These are phyloP conservation scores for Drosophila pseudoobscura DNA, from an alignment of 1,140 invertebrate genomes.

Conservation along the genomic window DNA sequence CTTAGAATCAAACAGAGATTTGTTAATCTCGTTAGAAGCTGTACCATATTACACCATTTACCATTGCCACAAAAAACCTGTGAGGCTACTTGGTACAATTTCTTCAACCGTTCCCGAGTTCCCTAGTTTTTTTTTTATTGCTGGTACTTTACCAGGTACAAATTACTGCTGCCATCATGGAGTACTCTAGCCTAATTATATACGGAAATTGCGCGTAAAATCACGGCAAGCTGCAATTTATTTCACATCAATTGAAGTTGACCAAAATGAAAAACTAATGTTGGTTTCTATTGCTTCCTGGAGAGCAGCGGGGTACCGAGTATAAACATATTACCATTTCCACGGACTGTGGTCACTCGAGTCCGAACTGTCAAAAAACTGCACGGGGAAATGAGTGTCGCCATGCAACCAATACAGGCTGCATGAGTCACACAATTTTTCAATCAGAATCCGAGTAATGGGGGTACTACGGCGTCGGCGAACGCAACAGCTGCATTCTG, in stretches of 20 bases:
- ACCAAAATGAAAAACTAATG: conserved; percentile 16
- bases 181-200: conserved; percentile 57
- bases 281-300: conserved; percentile 13
- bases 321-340: conserved; percentile 13
- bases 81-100: conserved; percentile 39
- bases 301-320: not conserved
- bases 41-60: conserved; percentile 25
- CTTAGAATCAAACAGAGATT: too few species aligned
- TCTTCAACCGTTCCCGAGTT: conserved; percentile 29
- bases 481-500: conserved; percentile 43
- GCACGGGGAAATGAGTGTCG: not conserved
- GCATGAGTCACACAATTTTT: conserved; percentile 42
- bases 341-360: not conserved
- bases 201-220: conserved; percentile 80
- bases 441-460: conserved; percentile 20
- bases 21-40: conserved; percentile 27
- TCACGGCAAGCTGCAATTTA: conserved; percentile 77
- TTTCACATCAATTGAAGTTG: conserved; percentile 70
- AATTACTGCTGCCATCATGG: conserved; percentile 2
- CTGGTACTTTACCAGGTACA: conserved; percentile 43
- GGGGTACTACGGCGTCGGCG: not conserved
- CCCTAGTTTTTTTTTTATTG: conserved; percentile 21
- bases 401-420: conserved; percentile 18
- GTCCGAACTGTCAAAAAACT: not conserved
- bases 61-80: conserved; percentile 24